These are phyloP conservation scores for Champsocephalus gunnari DNA, from an alignment of 2,797 vertebrate species.

Conservation along the genomic window DNA sequence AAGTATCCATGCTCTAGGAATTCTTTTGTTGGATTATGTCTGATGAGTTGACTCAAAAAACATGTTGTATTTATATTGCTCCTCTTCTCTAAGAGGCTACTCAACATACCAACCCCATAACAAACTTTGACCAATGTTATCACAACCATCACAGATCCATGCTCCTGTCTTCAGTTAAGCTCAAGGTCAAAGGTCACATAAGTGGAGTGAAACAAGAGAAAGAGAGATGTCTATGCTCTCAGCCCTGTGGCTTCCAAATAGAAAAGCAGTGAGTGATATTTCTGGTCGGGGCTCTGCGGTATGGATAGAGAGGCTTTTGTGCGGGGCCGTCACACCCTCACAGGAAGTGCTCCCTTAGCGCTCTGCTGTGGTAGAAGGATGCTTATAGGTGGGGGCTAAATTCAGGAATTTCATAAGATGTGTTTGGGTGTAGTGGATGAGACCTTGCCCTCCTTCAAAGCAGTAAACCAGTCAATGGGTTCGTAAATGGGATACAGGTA, in stretches of 20 bases:
- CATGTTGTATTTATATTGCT: not conserved
- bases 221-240: slow-evolving; percentile 17
- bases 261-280: slow-evolving; percentile 73
- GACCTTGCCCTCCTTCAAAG: slow-evolving; percentile 42
- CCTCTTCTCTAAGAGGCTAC: not conserved
- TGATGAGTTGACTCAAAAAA: not conserved
- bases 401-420: slow-evolving; percentile 68
- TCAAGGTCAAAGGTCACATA: slow-evolving; percentile 60
- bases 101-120: slow-evolving; percentile 25
- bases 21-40: slow-evolving; percentile 9
- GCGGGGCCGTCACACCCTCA: slow-evolving; percentile 64
- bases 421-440: slow-evolving; percentile 48
- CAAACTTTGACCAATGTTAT: slow-evolving; percentile 29
- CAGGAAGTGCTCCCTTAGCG: slow-evolving; percentile 71
- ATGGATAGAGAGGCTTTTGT: slow-evolving; percentile 79
- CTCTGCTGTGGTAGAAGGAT: slow-evolving; percentile 43
- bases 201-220: slow-evolving; percentile 32
- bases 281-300: slow-evolving; percentile 46
- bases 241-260: slow-evolving; percentile 51
- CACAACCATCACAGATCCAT: slow-evolving; percentile 26
- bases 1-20: not conserved
- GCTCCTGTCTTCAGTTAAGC: slow-evolving; percentile 53
- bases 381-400: slow-evolving; percentile 46
- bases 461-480: slow-evolving; percentile 32
- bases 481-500: slow-evolving; percentile 9